These are phyloP conservation scores for Motacilla tschutschensis DNA, from an alignment of 2,113 vertebrate species.

Conservation along the genomic window DNA sequence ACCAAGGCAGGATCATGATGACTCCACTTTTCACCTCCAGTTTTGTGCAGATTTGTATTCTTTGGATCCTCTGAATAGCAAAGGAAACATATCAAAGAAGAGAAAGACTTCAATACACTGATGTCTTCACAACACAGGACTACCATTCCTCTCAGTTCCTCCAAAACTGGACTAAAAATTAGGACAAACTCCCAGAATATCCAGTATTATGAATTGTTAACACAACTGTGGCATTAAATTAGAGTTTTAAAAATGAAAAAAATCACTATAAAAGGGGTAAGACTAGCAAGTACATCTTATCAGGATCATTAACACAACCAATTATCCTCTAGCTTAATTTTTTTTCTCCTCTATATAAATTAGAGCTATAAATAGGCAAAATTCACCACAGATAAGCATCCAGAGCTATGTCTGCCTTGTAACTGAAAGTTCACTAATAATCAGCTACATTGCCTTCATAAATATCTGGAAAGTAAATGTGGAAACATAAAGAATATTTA, in stretches of 20 bases:
- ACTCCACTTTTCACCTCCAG: neutral
- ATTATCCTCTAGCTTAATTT: neutral
- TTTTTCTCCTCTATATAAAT: neutral
- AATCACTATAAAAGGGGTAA: neutral
- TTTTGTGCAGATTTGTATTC: neutral
- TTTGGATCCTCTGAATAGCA: neutral
- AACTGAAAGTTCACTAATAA: neutral
- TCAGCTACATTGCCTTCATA: neutral
- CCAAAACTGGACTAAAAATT: neutral
- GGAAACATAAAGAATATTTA: neutral
- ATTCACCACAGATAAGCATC: neutral
- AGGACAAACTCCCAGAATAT: fast-evolving
- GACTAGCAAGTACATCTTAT: neutral
- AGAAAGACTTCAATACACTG: neutral
- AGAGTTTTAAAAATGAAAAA: neutral
- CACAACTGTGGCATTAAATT: neutral
- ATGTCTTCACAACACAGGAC: neutral
- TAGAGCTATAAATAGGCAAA: neutral
- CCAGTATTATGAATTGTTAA: neutral
- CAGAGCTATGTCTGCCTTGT: neutral
- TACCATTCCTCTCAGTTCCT: neutral
- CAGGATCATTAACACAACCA: neutral
- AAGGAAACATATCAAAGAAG: neutral
- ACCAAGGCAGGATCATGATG: neutral
- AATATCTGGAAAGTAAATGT: neutral